Base-by-base conservation (phyloP, 2,113 vertebrate genomes). In the Nerophis ophidion region DNA sequence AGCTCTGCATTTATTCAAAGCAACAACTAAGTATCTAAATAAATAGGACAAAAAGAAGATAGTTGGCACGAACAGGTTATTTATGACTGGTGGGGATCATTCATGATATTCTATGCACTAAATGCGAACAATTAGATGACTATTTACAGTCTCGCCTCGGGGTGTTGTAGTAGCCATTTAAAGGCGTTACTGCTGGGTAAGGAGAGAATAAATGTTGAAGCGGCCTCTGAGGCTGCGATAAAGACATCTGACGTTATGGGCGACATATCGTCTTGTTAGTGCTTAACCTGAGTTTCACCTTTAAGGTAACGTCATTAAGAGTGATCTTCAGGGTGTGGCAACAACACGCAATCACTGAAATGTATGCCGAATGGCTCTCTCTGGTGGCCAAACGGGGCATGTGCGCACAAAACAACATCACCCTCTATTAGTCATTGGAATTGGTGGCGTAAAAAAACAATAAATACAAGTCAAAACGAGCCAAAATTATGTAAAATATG, bases 71-170 rank as follows among this genome's bases (percentile, higher is more conserved):
- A 9, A 51, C 5, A 26, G 5, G n/a, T 56, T 6, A 26, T 51
- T 81, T 74, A 71, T 78, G 72, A 26, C 26, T 26, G 26, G 26
- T 26, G 26, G 26, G 26, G 26, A 26, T 26, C 26, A 26, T 26
- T 3, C 26, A 26, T 44, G 40, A 44, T 44, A 44, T 70, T 79
- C 73, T 45, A 67, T 71, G 62, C 76, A 76, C 67, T 48, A 36
- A 65, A 69, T 73, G 50, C 78, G 58, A 78, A 65, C 60, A 65
- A 77, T 71, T 53, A 46, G 47, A 60, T 72, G 36, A 62, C 68
- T 56, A 74, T 71, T 10, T 70, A 33, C 55, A 56, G 47, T 65
- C 59, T 76, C 62, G 44, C 60, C 59, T 50, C 5, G 0, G 47
- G 63, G 51, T 68, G 36, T 59, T 72, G 71, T 60, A 57, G 13